Evolutionary conservation across 2,113 vertebrate genomes (phyloP).

Genomic region (Tichodroma muraria): DNA sequence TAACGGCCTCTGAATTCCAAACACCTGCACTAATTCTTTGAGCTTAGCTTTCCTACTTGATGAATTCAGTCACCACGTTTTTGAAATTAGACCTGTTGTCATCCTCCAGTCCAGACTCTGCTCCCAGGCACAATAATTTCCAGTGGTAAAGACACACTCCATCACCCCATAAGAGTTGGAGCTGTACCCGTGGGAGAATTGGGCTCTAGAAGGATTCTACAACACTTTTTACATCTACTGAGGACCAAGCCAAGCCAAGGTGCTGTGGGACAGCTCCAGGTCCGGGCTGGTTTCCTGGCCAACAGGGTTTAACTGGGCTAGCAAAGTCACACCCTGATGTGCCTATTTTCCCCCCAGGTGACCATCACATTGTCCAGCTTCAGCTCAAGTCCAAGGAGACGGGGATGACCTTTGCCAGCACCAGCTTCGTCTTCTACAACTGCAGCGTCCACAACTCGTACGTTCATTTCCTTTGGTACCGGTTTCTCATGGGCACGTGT

Average conservation of each 20-base stretch:
- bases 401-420: constrained; percentile 94
- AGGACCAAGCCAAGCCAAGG: neutral
- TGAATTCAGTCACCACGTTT: neutral
- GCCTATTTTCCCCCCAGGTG: constrained; percentile 68
- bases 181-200: neutral
- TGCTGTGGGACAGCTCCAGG: neutral
- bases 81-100: neutral
- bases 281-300: neutral
- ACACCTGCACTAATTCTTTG: neutral
- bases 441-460: constrained; percentile 98
- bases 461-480: constrained; percentile 51
- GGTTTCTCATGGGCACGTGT: neutral
- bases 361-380: constrained; percentile 95
- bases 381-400: constrained; percentile 98
- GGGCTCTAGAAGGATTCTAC: neutral
- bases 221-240: neutral
- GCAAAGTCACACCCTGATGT: neutral
- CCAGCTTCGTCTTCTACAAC: constrained; percentile 98
- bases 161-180: neutral
- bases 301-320: neutral
- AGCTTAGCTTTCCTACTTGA: neutral
- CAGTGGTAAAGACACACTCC: neutral
- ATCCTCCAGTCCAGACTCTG: neutral
- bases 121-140: neutral
- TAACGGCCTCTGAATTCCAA: neutral